Evolutionary conservation across 1,140 invertebrate genomes (phyloP).

Genomic region (Drosophila suzukii): DNA sequence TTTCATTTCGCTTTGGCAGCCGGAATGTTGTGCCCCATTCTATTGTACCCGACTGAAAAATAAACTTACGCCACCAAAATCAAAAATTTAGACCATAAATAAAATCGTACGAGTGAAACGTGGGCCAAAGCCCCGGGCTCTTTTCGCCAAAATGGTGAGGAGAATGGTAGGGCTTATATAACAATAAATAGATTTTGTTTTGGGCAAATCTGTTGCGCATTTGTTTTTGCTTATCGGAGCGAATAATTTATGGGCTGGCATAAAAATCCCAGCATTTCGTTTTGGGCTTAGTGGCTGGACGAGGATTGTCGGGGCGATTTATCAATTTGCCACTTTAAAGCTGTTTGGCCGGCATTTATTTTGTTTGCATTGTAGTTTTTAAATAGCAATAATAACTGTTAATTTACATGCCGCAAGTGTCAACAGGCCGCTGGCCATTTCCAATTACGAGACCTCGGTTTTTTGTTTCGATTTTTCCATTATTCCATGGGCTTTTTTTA

Average conservation of each 20-base stretch:
- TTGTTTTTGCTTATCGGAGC: slow-evolving; percentile 64
- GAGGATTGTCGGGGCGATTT: slow-evolving; percentile 53
- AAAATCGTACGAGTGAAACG: slow-evolving; percentile 49
- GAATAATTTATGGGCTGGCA: slow-evolving; percentile 72
- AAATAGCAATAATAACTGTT: slow-evolving; percentile 69
- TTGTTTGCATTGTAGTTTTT: slow-evolving; percentile 39
- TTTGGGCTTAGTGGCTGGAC: slow-evolving; percentile 52
- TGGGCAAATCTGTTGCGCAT: slow-evolving; percentile 73
- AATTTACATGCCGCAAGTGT: slow-evolving; percentile 79
- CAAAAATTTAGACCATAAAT: slow-evolving; percentile 76
- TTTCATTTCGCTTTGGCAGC: slow-evolving; percentile 59
- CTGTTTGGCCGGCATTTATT: slow-evolving; percentile 21
- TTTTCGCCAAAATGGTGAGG: neutral
- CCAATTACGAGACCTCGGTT: slow-evolving; percentile 55
- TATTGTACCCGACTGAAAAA: slow-evolving; percentile 31
- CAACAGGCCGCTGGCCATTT: slow-evolving; percentile 72
- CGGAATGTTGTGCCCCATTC: slow-evolving; percentile 2
- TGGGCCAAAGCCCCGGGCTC: slow-evolving; percentile 33
- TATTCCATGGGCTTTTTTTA: slow-evolving; percentile 12
- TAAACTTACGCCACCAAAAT: slow-evolving; percentile 34
- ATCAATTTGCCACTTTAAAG: slow-evolving; percentile 78
- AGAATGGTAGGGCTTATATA: slow-evolving; percentile 36
- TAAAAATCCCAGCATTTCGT: slow-evolving; percentile 55
- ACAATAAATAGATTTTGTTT: slow-evolving; percentile 67
- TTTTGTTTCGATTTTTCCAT: slow-evolving; percentile 30